These are phyloP conservation scores for Spongilla lacustris DNA, from an alignment of 37 sponge, comb jelly and placozoan species.

Conservation along the genomic window DNA sequence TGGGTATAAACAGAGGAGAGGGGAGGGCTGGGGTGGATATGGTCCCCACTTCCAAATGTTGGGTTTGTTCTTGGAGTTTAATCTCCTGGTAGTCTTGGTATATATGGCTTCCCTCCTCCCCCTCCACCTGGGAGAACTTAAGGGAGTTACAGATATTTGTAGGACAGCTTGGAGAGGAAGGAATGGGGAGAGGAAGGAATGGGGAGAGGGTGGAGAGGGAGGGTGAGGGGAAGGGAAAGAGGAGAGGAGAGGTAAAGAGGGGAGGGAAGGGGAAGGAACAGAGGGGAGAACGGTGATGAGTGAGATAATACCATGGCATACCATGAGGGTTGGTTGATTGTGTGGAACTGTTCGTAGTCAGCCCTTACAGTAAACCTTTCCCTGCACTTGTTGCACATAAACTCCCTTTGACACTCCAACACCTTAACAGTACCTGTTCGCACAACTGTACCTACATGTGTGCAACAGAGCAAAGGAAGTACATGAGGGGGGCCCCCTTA, in stretches of 20 bases:
- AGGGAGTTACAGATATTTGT: slow-evolving; percentile 35
- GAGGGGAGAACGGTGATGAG: no score
- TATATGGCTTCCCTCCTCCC: slow-evolving; percentile 2
- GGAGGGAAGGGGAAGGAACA: no score
- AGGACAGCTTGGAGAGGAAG: slow-evolving; percentile 11
- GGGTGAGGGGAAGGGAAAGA: no score
- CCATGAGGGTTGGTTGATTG: slow-evolving; percentile 65
- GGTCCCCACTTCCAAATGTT: slow-evolving; percentile 80
- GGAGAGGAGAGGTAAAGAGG: no score
- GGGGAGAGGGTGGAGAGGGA: not conserved
- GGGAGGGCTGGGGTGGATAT: slow-evolving; percentile 17
- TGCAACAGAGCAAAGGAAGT: no score
- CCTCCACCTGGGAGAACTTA: slow-evolving; percentile 37
- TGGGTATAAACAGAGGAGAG: not conserved
- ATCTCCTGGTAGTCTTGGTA: slow-evolving; percentile 91
- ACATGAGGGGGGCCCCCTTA: no score
- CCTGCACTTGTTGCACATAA: slow-evolving; percentile 57
- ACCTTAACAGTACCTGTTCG: slow-evolving; percentile 56
- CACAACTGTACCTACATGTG: slow-evolving; percentile 77
- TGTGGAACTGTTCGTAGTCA: slow-evolving; percentile 68
- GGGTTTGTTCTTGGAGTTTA: slow-evolving; percentile 91
- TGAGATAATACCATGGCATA: slow-evolving; percentile 4
- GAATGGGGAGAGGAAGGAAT: slow-evolving; percentile 1
- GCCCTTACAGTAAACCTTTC: slow-evolving; percentile 59
- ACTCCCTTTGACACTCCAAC: slow-evolving; percentile 60